Conservation (phyloP, 2,797 vertebrate species). For the Cryptoblepharus egeriae region DNA sequence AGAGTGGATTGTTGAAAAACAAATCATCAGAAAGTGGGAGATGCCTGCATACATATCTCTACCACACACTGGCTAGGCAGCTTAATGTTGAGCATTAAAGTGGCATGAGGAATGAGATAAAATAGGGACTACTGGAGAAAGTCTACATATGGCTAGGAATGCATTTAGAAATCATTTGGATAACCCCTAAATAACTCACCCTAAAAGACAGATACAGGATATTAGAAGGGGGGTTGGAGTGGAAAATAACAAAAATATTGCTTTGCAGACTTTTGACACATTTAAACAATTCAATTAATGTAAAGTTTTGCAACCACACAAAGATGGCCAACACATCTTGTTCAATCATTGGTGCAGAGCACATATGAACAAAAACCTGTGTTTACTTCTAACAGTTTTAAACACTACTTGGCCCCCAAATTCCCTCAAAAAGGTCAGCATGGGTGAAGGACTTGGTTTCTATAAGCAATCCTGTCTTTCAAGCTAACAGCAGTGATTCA, state of each 20-base stretch:
- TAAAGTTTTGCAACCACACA: constrained; percentile 4
- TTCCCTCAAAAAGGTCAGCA: constrained; percentile 66
- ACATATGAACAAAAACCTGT: constrained; percentile 17
- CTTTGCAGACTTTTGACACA: constrained; percentile 23
- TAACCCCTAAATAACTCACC: constrained; percentile 22
- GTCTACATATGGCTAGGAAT: not conserved
- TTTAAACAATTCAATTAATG: not conserved
- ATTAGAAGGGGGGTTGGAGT: not conserved
- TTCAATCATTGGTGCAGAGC: constrained; percentile 27
- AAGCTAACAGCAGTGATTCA: constrained; percentile 71
- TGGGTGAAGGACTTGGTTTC: constrained; percentile 64
- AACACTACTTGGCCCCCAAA: constrained; percentile 63
- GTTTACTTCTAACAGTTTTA: constrained; percentile 70
- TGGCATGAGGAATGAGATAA: not conserved
- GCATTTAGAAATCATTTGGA: not conserved
- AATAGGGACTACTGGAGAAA: not conserved
- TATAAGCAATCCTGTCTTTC: constrained; percentile 72
- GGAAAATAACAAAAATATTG: constrained; percentile 1
- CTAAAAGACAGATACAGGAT: not conserved
- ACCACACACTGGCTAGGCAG: too few relatives aligned
- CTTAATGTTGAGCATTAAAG: too few relatives aligned
- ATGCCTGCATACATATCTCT: too few relatives aligned
- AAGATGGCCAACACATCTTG: constrained; percentile 32
- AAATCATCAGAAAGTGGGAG: too few relatives aligned
- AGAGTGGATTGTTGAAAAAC: too few relatives aligned